A percentile compares a stretch with the other conserved stretches of the same genome.
These are phyloP conservation scores for Anas capensis DNA, from an alignment of 2,797 vertebrate genomes.

Conservation along the genomic window DNA sequence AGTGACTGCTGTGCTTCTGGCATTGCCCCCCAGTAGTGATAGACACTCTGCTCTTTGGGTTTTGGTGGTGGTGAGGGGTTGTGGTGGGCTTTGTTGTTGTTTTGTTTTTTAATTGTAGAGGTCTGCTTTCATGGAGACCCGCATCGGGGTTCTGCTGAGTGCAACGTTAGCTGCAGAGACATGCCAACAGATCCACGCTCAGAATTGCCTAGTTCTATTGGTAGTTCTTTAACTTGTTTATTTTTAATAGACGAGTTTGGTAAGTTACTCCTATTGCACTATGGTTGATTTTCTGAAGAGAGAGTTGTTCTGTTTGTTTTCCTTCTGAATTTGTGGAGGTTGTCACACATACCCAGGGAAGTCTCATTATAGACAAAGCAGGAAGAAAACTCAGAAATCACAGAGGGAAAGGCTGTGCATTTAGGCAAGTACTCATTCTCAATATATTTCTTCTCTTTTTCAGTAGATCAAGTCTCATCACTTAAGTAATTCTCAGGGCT, in stretches of 20 bases:
- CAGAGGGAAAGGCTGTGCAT: neutral
- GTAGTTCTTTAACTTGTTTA: neutral
- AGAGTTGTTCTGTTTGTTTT: neutral
- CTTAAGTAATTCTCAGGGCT: neutral
- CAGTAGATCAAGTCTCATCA: neutral
- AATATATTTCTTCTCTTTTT: fast-evolving
- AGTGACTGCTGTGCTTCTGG: constrained; percentile 17
- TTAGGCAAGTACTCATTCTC: neutral
- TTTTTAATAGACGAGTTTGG: neutral
- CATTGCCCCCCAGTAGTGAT: neutral
- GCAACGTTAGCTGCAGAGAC: neutral
- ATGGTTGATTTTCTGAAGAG: neutral
- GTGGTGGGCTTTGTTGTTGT: no score
- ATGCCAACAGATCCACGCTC: neutral
- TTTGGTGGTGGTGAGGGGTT: neutral
- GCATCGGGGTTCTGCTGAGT: neutral
- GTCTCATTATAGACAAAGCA: neutral
- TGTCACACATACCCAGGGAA: neutral
- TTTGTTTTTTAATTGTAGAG: neutral
- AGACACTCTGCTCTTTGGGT: neutral
- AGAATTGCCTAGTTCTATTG: neutral
- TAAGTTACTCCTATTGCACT: neutral
- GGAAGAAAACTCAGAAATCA: neutral
- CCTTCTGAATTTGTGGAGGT: neutral
- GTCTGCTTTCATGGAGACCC: neutral